Conservation (phyloP, 2,888 invertebrate species). For the Syrphus vitripennis region DNA sequence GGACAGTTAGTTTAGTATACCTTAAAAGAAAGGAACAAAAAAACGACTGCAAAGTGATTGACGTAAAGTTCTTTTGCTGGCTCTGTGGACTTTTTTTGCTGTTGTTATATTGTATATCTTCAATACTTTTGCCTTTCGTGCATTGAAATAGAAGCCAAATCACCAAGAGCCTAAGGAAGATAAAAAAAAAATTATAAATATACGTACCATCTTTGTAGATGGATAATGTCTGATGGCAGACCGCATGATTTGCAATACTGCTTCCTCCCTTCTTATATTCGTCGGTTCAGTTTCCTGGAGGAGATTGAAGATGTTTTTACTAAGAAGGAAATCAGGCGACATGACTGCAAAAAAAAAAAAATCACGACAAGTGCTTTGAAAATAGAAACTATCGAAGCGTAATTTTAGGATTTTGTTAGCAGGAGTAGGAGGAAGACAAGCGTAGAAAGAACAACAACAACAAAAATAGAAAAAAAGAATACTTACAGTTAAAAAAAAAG, state of each 20-base stretch:
- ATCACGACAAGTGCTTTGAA: not conserved
- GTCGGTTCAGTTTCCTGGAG: conserved; percentile 1
- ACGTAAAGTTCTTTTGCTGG: not conserved
- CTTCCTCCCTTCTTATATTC: not conserved
- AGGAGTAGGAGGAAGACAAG: not conserved
- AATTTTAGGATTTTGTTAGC: not conserved
- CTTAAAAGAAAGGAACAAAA: not conserved
- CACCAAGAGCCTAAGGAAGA: not conserved
- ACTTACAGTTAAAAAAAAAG: no score
- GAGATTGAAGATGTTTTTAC: conserved; percentile 13
- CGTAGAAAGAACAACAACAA: not conserved
- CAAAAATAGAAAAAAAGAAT: not conserved
- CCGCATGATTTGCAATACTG: conserved; percentile 37
- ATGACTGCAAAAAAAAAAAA: not conserved
- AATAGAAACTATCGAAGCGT: conserved; percentile 5
- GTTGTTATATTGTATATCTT: no score
- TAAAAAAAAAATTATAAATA: conserved; percentile 9
- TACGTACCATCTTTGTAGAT: conserved; percentile 5
- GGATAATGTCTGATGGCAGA: conserved; percentile 12
- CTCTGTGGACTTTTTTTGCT: not conserved
- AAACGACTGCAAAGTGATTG: conserved; percentile 24
- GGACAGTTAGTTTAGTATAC: not conserved
- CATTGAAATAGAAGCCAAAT: not conserved
- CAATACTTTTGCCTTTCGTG: no score
- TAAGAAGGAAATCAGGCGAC: conserved; percentile 7